These are phyloP conservation scores for Apostichopus leukothele DNA, from an alignment of 53 echinoderm and acorn worm species.

Conservation along the genomic window DNA sequence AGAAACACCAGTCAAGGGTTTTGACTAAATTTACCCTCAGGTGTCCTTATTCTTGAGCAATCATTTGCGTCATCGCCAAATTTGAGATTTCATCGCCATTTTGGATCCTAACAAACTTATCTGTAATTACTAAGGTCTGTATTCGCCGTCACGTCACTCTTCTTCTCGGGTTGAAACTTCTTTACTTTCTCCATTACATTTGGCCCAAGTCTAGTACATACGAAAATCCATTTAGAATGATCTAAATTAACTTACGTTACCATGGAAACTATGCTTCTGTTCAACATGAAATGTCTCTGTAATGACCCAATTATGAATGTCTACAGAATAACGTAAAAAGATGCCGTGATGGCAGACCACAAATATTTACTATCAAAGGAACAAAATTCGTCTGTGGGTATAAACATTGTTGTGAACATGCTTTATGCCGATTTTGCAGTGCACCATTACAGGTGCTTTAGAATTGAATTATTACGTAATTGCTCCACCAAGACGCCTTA, in stretches of 20 bases:
- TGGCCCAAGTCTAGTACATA: too few relatives aligned
- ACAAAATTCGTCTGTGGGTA: too few relatives aligned
- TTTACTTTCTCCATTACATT: background rate
- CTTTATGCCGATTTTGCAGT: too few relatives aligned
- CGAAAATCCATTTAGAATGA: background rate
- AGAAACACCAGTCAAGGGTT: background rate
- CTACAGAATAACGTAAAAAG: too few relatives aligned
- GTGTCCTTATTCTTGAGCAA: conserved; percentile 14
- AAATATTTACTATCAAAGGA: too few relatives aligned
- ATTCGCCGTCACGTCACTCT: background rate
- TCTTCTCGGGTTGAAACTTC: background rate
- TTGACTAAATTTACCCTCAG: background rate
- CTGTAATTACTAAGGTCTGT: background rate
- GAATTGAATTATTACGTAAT: too few relatives aligned
- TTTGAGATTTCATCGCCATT: background rate
- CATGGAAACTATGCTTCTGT: background rate
- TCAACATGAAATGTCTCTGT: background rate
- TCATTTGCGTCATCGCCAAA: background rate
- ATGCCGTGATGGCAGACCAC: too few relatives aligned
- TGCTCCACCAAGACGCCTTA: too few relatives aligned
- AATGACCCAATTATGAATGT: background rate
- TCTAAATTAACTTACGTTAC: conserved; percentile 1
- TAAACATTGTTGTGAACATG: too few relatives aligned
- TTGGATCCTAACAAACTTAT: background rate
- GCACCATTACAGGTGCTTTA: too few relatives aligned